These are phyloP conservation scores for Tenthredo mesomela DNA, from an alignment of 2,888 invertebrate genomes.

Conservation along the genomic window DNA sequence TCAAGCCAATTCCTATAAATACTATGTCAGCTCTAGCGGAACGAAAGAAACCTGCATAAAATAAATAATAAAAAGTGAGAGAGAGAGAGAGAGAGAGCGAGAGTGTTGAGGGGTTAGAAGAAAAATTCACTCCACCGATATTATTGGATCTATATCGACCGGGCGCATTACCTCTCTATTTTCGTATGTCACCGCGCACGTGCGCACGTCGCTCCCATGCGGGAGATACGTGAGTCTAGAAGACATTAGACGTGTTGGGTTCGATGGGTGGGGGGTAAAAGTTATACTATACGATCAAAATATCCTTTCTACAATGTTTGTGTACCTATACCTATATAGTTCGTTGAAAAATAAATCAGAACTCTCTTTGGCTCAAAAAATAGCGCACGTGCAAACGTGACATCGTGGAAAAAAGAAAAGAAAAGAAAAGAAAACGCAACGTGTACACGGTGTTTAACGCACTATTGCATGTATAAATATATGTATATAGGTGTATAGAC, in stretches of 20 bases:
- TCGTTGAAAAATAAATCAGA: slow-evolving; percentile 23
- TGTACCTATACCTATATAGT: neutral
- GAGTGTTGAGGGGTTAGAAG: slow-evolving; percentile 8
- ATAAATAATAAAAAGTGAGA: slow-evolving; percentile 26
- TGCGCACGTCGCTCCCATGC: slow-evolving; percentile 13
- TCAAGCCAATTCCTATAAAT: neutral
- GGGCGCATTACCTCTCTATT: slow-evolving; percentile 18
- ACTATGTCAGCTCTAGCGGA: neutral
- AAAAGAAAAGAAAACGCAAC: neutral
- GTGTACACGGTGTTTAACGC: neutral
- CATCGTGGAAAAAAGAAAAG: too few species aligned
- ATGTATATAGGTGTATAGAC: neutral
- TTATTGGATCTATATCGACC: slow-evolving; percentile 33
- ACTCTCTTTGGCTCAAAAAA: neutral
- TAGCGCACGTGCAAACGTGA: slow-evolving; percentile 29
- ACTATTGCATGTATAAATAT: neutral
- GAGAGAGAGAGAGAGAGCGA: neutral
- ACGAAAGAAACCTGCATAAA: slow-evolving; percentile 28
- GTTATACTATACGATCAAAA: neutral
- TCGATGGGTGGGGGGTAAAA: neutral
- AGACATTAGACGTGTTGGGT: neutral
- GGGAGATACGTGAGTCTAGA: neutral
- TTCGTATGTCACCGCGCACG: slow-evolving; percentile 16
- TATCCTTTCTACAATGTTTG: neutral
- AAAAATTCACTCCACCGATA: neutral